A percentile compares a stretch with the other conserved stretches of the same genome.
Conservation (phyloP, 2,797 vertebrate species). For the Falco naumanni region DNA sequence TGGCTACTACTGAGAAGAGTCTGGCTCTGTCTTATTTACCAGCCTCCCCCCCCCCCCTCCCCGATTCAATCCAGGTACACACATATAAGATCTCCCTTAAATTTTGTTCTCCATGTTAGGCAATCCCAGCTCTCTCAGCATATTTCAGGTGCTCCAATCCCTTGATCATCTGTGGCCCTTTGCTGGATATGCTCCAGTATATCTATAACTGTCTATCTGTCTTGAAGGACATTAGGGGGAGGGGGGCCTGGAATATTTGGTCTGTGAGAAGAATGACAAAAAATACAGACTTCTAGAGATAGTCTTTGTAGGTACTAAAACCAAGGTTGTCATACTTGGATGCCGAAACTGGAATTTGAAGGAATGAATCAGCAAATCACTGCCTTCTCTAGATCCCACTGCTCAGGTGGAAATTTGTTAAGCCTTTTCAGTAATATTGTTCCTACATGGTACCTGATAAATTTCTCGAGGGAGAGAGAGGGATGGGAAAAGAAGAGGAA, state of each 20-base stretch:
- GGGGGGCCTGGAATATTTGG: not conserved
- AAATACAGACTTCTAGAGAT: not conserved
- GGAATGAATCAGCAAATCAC: not conserved
- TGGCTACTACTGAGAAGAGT: not conserved
- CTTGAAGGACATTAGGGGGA: not conserved
- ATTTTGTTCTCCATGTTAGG: not conserved
- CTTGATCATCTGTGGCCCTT: not conserved
- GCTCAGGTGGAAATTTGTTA: not conserved
- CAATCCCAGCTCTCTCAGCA: not conserved
- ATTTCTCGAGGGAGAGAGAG: not conserved
- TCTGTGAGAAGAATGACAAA: not conserved
- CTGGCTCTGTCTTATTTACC: not conserved
- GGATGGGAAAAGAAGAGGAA: not conserved
- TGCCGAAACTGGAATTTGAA: not conserved
- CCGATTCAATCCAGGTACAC: not conserved
- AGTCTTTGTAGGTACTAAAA: not conserved
- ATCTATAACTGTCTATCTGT: not conserved
- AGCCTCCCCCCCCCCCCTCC: not conserved
- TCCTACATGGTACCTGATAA: not conserved
- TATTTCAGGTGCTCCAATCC: not conserved
- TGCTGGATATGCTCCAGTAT: not conserved
- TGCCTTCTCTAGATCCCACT: not conserved
- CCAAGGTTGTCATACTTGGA: not conserved
- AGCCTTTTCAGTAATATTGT: not conserved
- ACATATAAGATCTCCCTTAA: not conserved